Conservation (phyloP, 2,888 invertebrate genomes). For the Agrilus biguttatus region DNA sequence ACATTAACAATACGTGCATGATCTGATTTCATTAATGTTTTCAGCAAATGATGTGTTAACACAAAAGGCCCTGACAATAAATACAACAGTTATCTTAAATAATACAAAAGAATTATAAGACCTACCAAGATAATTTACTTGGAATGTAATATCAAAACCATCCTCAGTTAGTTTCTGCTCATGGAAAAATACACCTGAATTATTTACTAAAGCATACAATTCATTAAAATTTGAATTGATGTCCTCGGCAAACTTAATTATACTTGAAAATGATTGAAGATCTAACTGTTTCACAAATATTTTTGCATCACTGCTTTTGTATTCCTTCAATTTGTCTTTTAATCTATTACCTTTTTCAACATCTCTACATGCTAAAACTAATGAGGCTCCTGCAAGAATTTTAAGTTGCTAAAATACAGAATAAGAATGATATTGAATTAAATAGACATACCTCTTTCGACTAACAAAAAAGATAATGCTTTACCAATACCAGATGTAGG, state of each 20-base stretch:
- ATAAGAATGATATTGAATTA: not conserved
- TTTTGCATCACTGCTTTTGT: constrained; percentile 12
- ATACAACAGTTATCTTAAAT: not conserved
- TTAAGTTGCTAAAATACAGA: not conserved
- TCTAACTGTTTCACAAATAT: constrained; percentile 27
- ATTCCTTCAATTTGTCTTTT: constrained; percentile 26
- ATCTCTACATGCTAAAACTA: constrained; percentile 41
- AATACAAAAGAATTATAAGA: not conserved
- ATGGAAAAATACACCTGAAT: constrained; percentile 39
- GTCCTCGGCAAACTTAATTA: constrained; percentile 23
- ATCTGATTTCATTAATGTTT: constrained; percentile 26
- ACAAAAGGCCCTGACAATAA: constrained; percentile 27
- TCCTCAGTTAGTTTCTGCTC: constrained; percentile 34
- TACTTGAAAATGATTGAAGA: constrained; percentile 26
- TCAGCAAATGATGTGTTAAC: constrained; percentile 33
- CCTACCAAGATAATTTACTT: constrained; percentile 39
- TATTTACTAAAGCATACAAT: constrained; percentile 35
- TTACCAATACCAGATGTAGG: constrained; percentile 45
- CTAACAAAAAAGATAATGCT: constrained; percentile 37
- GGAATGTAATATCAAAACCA: constrained; percentile 37
- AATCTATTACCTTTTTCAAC: constrained; percentile 30
- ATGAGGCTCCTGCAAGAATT: constrained; percentile 28
- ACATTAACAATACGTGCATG: constrained; percentile 35
- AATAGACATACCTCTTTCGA: constrained; percentile 26
- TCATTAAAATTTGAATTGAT: constrained; percentile 24